phyloP scores from a whole-genome alignment of 2,888 invertebrate species.

The Volucella bombylans region DNA sequence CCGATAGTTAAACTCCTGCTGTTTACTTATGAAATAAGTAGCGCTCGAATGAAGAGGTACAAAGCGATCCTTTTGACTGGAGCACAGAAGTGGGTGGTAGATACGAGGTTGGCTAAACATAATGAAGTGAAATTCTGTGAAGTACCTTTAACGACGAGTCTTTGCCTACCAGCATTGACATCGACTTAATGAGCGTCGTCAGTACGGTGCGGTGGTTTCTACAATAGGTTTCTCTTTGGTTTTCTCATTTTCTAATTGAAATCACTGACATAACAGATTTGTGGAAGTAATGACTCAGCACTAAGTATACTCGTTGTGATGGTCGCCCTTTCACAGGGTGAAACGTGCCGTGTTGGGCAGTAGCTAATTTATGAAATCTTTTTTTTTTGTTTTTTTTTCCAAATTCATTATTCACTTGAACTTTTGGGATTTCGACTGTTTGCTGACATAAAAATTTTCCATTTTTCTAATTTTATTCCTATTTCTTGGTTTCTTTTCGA shows the following conservation, averaged over 20 bases:
- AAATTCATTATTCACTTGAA: conserved; percentile 69
- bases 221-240: background rate
- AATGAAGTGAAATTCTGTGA: background rate
- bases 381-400: conserved; percentile 6
- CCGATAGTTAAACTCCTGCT: background rate
- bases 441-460: conserved; percentile 38
- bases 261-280: conserved; percentile 51
- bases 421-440: conserved; percentile 31
- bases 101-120: no score
- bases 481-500: conserved; percentile 51
- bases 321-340: conserved; percentile 6
- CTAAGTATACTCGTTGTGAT: conserved; percentile 15
- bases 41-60: no score
- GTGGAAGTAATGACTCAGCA: conserved; percentile 28
- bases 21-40: no score
- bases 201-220: background rate
- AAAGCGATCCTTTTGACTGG: no score
- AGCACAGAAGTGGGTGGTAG: background rate
- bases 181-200: conserved; percentile 32
- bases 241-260: conserved; percentile 47
- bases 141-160: conserved; percentile 9
- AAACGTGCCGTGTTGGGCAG: conserved; percentile 36
- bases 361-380: conserved; percentile 46
- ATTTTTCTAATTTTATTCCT: conserved; percentile 43
- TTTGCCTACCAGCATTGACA: background rate